phyloP scores from a whole-genome alignment of 1,140 invertebrate genomes.

The Sesamia nonagrioides region DNA sequence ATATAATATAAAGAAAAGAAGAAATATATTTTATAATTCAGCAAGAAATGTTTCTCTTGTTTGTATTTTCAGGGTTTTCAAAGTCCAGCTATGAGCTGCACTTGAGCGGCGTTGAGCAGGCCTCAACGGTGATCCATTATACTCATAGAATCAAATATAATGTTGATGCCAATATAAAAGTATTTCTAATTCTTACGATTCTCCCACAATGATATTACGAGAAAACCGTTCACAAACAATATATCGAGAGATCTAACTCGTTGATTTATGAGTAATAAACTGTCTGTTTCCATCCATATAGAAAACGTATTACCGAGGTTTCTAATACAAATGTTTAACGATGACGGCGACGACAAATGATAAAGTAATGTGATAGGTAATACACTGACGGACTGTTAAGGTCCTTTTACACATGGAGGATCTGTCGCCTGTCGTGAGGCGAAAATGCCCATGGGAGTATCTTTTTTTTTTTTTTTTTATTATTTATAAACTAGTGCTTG shows the following conservation, averaged over 20 bases:
- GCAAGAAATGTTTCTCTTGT: too few relatives aligned
- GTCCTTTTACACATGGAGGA: background rate
- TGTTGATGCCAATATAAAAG: background rate
- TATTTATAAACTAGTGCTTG: too few relatives aligned
- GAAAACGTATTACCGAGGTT: constrained; percentile 16
- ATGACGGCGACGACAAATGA: constrained; percentile 30
- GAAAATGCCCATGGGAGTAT: background rate
- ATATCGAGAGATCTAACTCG: constrained; percentile 22
- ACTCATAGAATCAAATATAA: too few relatives aligned
- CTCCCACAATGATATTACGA: background rate
- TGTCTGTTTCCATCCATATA: constrained; percentile 1
- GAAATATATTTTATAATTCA: too few relatives aligned
- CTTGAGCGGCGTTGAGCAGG: too few relatives aligned
- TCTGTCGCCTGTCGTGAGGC: background rate
- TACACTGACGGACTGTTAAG: background rate
- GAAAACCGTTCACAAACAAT: constrained; percentile 26
- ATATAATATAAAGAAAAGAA: too few relatives aligned
- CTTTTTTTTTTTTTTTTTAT: too few relatives aligned
- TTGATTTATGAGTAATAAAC: constrained; percentile 32
- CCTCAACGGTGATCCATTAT: too few relatives aligned
- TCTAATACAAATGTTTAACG: constrained; percentile 30
- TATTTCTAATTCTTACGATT: background rate
- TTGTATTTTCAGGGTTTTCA: too few relatives aligned
- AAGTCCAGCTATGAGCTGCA: too few relatives aligned
- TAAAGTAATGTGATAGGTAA: constrained; percentile 14